A percentile compares a stretch with the other conserved stretches of the same genome.
These are phyloP conservation scores for Phaetusa simplex DNA, from an alignment of 2,113 vertebrate genomes.

Conservation along the genomic window DNA sequence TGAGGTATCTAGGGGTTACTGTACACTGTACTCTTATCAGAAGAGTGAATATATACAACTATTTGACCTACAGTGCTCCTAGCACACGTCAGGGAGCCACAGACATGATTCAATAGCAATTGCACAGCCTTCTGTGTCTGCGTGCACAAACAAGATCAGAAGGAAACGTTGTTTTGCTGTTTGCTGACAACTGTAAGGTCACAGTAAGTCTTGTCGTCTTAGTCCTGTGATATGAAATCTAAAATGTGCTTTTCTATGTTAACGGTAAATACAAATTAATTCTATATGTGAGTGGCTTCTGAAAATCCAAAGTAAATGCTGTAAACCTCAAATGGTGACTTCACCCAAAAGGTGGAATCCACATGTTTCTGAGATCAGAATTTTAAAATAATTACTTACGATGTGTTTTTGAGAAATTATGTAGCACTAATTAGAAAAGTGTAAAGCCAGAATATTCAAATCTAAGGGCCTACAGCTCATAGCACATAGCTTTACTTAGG, in stretches of 20 bases:
- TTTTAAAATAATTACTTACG: neutral
- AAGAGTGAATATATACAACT: neutral
- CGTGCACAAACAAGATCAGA: neutral
- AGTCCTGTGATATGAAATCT: neutral
- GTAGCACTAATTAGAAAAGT: neutral
- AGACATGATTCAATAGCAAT: neutral
- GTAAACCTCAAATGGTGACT: neutral
- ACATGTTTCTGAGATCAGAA: neutral
- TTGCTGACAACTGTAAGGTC: neutral
- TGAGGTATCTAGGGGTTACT: neutral
- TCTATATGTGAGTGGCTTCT: neutral
- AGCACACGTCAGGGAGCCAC: neutral
- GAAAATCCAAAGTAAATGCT: neutral
- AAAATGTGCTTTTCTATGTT: neutral
- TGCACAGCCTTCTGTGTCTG: neutral
- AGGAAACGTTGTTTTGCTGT: neutral
- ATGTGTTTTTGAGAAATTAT: neutral
- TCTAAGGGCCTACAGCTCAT: neutral
- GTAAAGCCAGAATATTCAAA: neutral
- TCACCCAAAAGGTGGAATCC: neutral
- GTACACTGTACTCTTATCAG: neutral
- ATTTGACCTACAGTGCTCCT: neutral
- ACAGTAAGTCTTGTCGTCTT: neutral
- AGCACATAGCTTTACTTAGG: neutral
- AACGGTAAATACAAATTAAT: neutral